Conservation (phyloP, 2,113 vertebrate genomes). For the Pangasianodon gigas region DNA sequence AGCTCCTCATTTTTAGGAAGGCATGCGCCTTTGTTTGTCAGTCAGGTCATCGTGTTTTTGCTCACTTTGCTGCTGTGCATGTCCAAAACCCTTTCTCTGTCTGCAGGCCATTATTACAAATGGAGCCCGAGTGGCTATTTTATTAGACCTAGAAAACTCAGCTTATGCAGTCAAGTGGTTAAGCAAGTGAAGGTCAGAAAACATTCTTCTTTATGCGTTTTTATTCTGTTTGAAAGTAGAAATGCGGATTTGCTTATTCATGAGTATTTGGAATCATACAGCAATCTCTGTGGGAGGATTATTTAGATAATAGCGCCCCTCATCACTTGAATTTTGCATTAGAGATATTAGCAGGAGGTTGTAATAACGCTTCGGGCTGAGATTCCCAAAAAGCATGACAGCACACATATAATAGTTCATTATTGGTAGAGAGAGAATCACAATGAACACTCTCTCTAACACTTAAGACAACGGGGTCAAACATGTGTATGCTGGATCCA, state of each 20-base stretch:
- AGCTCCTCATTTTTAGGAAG: conserved; percentile 38
- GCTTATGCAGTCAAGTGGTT: conserved; percentile 3
- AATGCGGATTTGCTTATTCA: not conserved
- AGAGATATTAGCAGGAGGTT: conserved; percentile 18
- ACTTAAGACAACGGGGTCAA: too few relatives aligned
- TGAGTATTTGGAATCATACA: not conserved
- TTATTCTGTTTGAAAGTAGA: not conserved
- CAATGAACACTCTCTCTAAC: not conserved
- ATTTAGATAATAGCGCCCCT: conserved; percentile 14
- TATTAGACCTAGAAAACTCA: conserved; percentile 6
- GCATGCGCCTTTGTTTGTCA: conserved; percentile 40
- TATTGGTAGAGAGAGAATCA: not conserved
- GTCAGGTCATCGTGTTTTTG: conserved; percentile 50
- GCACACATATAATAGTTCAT: not conserved
- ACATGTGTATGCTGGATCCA: too few relatives aligned
- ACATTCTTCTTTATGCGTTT: not conserved
- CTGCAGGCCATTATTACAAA: conserved; percentile 30
- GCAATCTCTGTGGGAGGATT: not conserved
- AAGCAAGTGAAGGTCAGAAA: not conserved
- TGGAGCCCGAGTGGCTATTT: not conserved
- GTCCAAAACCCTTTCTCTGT: conserved; percentile 30
- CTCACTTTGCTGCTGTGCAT: conserved; percentile 39
- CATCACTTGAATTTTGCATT: not conserved
- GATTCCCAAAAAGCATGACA: not conserved
- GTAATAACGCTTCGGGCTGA: not conserved